Percentiles rank a stretch among this genome's conserved stretches.
phyloP scores from a whole-genome alignment of 2,113 vertebrate genomes.

The Chaenogobius annularis region DNA sequence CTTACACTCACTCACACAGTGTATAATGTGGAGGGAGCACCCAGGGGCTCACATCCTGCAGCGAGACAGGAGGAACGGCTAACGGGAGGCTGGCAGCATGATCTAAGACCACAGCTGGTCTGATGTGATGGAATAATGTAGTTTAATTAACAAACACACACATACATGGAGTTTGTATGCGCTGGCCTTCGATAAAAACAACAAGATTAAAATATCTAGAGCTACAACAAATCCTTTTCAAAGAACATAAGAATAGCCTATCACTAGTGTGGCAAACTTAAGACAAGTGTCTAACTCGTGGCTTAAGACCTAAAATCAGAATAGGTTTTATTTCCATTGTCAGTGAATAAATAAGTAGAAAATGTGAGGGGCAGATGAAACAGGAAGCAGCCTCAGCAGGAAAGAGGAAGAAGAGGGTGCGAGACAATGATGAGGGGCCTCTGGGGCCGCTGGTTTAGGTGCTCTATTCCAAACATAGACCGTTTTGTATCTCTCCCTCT shows the following conservation, averaged over 20 bases:
- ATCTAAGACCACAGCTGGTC: constrained; percentile 92
- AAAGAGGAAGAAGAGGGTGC: constrained; percentile 43
- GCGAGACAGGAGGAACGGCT: constrained; percentile 84
- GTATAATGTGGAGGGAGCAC: constrained; percentile 42
- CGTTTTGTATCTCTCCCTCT: constrained; percentile 37
- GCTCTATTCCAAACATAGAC: constrained; percentile 46
- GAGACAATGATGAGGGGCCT: constrained; percentile 55
- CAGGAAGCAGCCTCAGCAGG: constrained; percentile 8
- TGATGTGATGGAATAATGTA: constrained; percentile 70
- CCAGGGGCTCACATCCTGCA: constrained; percentile 70
- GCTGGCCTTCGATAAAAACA: neutral
- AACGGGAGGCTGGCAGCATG: constrained; percentile 78
- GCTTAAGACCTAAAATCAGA: no score
- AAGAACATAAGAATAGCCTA: neutral
- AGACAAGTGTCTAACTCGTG: neutral
- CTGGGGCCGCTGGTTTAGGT: constrained; percentile 36
- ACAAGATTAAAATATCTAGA: neutral
- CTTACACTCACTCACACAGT: constrained; percentile 38
- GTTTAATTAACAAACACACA: constrained; percentile 7
- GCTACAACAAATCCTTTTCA: neutral
- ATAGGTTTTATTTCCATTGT: no score
- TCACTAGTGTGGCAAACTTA: no score
- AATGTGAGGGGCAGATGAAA: constrained; percentile 17
- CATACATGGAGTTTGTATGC: neutral
- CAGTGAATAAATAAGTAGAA: neutral